phyloP scores from a whole-genome alignment of 2,113 vertebrate species.

The Mungos mungo region DNA sequence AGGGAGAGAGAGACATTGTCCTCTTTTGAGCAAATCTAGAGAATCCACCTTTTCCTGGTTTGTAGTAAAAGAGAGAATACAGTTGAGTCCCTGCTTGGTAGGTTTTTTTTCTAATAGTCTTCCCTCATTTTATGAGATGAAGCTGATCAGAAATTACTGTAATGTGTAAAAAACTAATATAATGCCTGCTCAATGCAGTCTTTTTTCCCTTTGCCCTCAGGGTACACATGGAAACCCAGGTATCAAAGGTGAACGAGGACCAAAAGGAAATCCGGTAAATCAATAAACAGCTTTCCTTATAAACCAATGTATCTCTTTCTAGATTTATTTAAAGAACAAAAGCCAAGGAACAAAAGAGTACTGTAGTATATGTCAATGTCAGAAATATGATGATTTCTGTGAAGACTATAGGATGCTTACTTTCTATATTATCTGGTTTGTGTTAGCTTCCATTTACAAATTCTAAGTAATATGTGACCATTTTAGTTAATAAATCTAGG shows the following conservation, averaged over 20 bases:
- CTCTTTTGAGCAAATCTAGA: neutral
- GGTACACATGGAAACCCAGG: conserved; percentile 79
- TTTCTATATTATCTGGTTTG: neutral
- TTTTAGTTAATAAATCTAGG: neutral
- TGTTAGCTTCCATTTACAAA: neutral
- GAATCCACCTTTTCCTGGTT: neutral
- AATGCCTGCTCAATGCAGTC: neutral
- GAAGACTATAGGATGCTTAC: neutral
- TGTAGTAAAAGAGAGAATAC: neutral
- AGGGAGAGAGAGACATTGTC: neutral
- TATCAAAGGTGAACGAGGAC: conserved; percentile 82
- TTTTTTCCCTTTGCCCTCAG: conserved; percentile 73
- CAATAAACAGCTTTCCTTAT: conserved; percentile 23
- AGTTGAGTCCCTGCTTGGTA: neutral
- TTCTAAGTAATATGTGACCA: neutral
- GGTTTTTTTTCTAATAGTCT: neutral
- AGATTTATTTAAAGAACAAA: conserved; percentile 24
- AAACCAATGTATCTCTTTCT: neutral
- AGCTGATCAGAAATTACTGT: neutral
- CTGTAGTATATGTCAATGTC: neutral
- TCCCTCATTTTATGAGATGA: neutral
- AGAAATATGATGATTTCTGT: neutral
- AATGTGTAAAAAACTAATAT: neutral
- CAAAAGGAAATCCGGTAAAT: conserved; percentile 84
- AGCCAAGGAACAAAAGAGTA: neutral